A percentile compares a stretch with the other conserved stretches of the same genome.
phyloP scores from a whole-genome alignment of 1,140 invertebrate species.

The Bradysia coprophila region DNA sequence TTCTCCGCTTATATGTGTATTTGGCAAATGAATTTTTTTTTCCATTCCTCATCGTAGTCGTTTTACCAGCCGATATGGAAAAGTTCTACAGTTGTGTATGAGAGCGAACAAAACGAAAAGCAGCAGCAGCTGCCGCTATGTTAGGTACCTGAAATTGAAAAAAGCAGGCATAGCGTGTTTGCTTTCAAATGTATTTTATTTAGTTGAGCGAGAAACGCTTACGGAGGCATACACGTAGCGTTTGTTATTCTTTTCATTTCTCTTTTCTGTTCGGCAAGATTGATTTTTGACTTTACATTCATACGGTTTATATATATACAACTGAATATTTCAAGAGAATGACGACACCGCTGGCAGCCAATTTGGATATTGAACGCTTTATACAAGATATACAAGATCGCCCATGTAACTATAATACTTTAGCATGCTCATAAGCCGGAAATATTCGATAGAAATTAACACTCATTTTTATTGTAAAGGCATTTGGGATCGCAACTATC shows the following conservation, averaged over 20 bases:
- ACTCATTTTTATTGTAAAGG: too few species aligned
- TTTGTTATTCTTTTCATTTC: too few species aligned
- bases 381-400: slow-evolving; percentile 21
- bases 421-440: too few species aligned
- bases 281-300: too few species aligned
- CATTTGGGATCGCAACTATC: slow-evolving; percentile 24
- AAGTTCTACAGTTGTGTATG: neutral
- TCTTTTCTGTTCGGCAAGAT: too few species aligned
- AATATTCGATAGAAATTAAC: too few species aligned
- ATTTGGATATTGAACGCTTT: slow-evolving; percentile 21
- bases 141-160: neutral
- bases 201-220: neutral
- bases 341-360: neutral
- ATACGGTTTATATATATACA: too few species aligned
- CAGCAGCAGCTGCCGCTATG: neutral
- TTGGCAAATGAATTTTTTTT: neutral
- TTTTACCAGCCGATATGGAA: neutral
- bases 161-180: neutral
- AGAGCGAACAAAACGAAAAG: neutral
- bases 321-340: too few species aligned
- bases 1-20: neutral
- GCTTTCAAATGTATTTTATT: neutral
- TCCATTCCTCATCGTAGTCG: neutral
- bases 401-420: too few species aligned
- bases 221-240: neutral